phyloP scores from a whole-genome alignment of 1,140 invertebrate genomes.

The Linepithema humile region DNA sequence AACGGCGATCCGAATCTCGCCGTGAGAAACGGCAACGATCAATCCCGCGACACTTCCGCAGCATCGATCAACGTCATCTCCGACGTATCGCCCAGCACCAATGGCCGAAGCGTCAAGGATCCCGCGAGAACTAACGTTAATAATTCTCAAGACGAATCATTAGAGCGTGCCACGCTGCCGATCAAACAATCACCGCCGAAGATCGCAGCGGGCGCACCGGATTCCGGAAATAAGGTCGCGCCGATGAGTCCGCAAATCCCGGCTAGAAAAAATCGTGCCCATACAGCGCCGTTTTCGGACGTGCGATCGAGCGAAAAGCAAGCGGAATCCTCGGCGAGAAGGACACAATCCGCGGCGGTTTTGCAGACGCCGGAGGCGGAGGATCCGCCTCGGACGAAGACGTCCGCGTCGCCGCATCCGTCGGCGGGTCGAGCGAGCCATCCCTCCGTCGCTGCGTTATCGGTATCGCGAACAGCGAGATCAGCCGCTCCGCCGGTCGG shows the following conservation, averaged over 20 bases:
- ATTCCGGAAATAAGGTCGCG: neutral
- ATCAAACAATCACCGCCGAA: neutral
- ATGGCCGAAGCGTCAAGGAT: constrained; percentile 13
- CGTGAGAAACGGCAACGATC: constrained; percentile 40
- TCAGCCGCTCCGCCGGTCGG: neutral
- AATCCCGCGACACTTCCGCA: neutral
- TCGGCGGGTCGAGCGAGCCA: neutral
- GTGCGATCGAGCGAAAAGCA: constrained; percentile 52
- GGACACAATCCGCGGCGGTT: constrained; percentile 42
- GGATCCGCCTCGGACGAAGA: constrained; percentile 43
- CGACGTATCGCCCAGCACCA: neutral
- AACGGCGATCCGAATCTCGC: constrained; percentile 79
- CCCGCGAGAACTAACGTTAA: neutral
- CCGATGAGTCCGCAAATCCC: constrained; percentile 76
- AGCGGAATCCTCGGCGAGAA: constrained; percentile 61
- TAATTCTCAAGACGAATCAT: neutral
- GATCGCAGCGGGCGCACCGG: neutral
- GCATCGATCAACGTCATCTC: neutral
- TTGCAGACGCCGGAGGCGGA: constrained; percentile 8
- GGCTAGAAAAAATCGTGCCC: constrained; percentile 73
- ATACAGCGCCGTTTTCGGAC: constrained; percentile 68
- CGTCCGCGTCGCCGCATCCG: neutral
- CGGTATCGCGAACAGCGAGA: constrained; percentile 17
- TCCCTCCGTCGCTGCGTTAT: neutral
- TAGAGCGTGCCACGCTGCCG: too few relatives aligned